Base-by-base conservation (phyloP, 2,113 vertebrate genomes). In the Dicentrarchus labrax region DNA sequence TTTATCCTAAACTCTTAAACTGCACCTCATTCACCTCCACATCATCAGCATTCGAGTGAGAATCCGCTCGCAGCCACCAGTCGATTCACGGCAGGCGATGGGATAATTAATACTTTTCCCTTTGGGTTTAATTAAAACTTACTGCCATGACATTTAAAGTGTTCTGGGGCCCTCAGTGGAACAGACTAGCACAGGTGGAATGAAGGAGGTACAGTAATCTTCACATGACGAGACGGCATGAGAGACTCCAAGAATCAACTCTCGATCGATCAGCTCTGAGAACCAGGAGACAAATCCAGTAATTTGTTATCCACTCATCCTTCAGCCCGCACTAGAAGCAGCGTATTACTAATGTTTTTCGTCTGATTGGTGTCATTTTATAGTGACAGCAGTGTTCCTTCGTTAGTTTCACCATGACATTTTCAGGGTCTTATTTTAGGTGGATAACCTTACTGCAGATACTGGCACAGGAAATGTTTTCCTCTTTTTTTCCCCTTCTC, bases 91-190 rank as follows among this genome's bases (percentile, higher is more conserved):
- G 72, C 86, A 91, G 89, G 88, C 90, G 43, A 85, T 86, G 85
- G 57, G 85, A 91, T 95, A 92, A 95, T 95, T 91, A 94, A 94
- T 91, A 88, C 89, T 82, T 93, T 91, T 91, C 93, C 94, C 93
- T 90, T 86, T 43, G 93, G 93, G 93, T 94, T 94, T 95, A 95
- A 96, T 96, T 96, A 95, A 94, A 95, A 88, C 87, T 68, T 74
- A 80, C 86, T 88, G 91, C 88, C 86, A 59, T 82, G 84, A 79
- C 88, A 89, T 93, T 93, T 91, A 83, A 68, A 90, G 72, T 67
- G 48, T 86, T 89, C 54, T 17, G 54, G 64, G 43, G 76, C 78
- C 69, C 80, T 89, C 70, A 8, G 66, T 45, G 67, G 80, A 86
- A 72, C 48, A 61, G 77, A 78, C 45, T 15, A 57, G 62, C 61